These are phyloP conservation scores for Drosophila jambulina DNA, from an alignment of 1,140 invertebrate species.

Conservation along the genomic window DNA sequence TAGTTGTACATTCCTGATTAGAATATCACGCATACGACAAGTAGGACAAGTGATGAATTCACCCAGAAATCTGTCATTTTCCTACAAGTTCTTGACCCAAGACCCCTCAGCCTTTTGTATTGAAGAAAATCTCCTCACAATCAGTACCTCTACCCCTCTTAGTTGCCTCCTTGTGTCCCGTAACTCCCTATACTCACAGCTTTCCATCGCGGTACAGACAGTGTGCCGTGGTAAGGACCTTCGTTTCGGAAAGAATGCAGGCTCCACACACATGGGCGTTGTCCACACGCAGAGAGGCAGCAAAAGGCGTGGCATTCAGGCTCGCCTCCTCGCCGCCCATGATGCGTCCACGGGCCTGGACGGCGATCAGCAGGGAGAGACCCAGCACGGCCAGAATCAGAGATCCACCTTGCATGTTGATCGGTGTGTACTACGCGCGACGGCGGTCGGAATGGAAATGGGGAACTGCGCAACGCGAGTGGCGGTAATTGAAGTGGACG, in stretches of 20 bases:
- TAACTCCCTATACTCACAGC: constrained; percentile 48
- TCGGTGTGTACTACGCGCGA: neutral
- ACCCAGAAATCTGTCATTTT: neutral
- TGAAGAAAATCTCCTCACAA: neutral
- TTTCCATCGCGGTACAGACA: constrained; percentile 59
- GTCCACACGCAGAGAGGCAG: constrained; percentile 69
- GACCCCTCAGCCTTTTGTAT: neutral
- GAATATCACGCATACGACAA: neutral
- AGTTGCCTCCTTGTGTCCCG: neutral
- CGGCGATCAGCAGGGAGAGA: neutral
- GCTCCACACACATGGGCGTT: constrained; percentile 72
- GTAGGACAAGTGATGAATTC: neutral
- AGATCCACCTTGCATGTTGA: constrained; percentile 2
- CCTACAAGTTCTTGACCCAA: neutral
- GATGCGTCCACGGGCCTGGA: constrained; percentile 44
- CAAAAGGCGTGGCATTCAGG: constrained; percentile 53
- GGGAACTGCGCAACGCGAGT: constrained; percentile 17
- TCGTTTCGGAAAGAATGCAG: constrained; percentile 41
- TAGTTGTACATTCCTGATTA: neutral
- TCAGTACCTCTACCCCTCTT: neutral
- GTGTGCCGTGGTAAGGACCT: constrained; percentile 74
- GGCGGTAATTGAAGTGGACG: constrained; percentile 19
- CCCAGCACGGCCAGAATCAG: constrained; percentile 10
- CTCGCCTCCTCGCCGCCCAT: constrained; percentile 67
- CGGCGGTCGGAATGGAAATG: constrained; percentile 33